Evolutionary conservation across 2,113 vertebrate genomes (phyloP).

Genomic region (Peromyscus maniculatus): DNA sequence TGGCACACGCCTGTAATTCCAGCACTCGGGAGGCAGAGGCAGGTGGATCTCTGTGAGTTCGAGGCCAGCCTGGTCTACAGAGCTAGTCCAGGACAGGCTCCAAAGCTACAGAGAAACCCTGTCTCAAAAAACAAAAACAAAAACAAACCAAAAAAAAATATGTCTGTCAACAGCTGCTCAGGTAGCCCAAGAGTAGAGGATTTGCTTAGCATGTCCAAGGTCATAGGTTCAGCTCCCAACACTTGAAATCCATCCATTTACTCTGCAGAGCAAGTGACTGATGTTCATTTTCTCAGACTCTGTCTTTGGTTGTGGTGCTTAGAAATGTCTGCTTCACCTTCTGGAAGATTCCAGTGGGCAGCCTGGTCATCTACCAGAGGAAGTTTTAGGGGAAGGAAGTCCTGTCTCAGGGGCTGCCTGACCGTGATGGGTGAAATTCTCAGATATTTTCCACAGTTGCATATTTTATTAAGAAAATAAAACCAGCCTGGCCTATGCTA

Average conservation of each 20-base stretch:
- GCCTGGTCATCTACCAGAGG: background rate
- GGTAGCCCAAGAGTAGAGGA: no score
- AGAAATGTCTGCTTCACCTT: background rate
- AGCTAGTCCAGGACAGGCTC: no score
- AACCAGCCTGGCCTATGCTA: background rate
- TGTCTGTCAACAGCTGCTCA: background rate
- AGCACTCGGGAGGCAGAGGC: no score
- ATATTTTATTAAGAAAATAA: background rate
- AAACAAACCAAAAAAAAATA: background rate
- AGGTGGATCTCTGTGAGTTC: no score
- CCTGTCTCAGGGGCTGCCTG: background rate
- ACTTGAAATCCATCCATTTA: background rate
- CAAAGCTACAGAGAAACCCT: no score
- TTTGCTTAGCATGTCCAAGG: background rate
- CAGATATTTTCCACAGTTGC: accelerated
- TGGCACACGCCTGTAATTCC: no score
- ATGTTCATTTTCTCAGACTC: background rate
- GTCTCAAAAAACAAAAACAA: no score
- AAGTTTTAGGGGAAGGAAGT: background rate
- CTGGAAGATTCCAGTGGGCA: conserved; percentile 36
- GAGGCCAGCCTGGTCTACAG: no score
- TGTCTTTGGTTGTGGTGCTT: background rate
- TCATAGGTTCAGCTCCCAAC: background rate
- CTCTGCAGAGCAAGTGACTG: background rate
- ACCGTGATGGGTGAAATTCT: background rate